Conservation (phyloP, 2,797 vertebrate genomes). For the Rallus crepitans region DNA sequence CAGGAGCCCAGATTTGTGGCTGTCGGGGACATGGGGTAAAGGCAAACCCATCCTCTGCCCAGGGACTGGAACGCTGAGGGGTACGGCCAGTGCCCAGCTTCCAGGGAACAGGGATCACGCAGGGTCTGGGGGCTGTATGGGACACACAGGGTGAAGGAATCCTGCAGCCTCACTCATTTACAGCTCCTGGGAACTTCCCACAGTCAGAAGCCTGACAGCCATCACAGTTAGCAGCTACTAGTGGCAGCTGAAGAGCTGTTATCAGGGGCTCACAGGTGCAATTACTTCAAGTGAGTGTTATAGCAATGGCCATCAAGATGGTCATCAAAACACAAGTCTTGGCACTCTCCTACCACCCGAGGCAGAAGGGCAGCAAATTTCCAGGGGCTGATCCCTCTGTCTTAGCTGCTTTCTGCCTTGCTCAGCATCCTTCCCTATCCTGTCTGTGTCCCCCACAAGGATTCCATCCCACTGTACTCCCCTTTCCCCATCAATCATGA, state of each 20-base stretch:
- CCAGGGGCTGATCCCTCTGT: neutral
- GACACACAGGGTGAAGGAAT: neutral
- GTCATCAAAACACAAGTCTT: neutral
- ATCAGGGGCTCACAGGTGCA: neutral
- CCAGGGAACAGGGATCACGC: rapidly evolving
- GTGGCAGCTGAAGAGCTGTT: neutral
- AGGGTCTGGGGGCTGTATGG: neutral
- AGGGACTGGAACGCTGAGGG: neutral
- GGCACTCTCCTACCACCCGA: neutral
- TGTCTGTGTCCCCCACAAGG: neutral
- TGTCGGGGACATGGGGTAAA: neutral
- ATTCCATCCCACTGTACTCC: neutral
- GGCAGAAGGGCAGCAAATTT: neutral
- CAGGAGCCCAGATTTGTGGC: neutral
- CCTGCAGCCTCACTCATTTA: neutral
- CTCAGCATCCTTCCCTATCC: neutral
- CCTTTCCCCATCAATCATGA: neutral
- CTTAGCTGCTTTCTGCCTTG: neutral
- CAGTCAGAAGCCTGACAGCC: neutral
- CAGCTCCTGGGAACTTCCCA: neutral
- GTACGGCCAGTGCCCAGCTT: rapidly evolving
- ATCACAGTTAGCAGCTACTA: neutral
- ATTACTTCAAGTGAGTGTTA: neutral
- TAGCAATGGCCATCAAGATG: neutral
- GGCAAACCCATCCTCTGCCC: neutral